These are phyloP conservation scores for Xenopus laevis DNA, from an alignment of 2,113 vertebrate genomes.

Conservation along the genomic window DNA sequence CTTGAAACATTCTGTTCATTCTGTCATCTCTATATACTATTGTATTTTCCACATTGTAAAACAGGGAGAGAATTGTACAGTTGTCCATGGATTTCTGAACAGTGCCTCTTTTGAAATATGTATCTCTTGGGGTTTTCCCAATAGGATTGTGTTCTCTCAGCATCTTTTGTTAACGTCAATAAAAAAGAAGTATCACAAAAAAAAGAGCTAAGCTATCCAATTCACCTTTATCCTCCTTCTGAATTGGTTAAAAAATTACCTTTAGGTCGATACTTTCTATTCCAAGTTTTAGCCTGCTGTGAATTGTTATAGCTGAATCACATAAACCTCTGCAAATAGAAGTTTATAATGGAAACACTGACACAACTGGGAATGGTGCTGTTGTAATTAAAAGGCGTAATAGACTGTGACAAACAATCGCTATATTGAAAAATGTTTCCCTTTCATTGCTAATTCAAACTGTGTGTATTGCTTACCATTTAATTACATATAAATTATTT, in stretches of 20 bases:
- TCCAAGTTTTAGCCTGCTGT: conserved; percentile 40
- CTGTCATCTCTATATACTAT: conserved; percentile 36
- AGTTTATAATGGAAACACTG: conserved; percentile 43
- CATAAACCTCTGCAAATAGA: conserved; percentile 44
- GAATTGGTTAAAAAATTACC: conserved; percentile 45
- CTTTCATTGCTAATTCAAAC: conserved; percentile 43
- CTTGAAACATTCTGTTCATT: conserved; percentile 41
- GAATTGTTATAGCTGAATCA: conserved; percentile 44
- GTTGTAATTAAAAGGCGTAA: conserved; percentile 43
- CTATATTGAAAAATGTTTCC: conserved; percentile 41
- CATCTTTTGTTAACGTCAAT: conserved; percentile 42
- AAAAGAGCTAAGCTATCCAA: conserved; percentile 45
- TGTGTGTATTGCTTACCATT: conserved; percentile 32
- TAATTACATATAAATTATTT: conserved; percentile 44
- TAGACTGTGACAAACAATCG: conserved; percentile 46
- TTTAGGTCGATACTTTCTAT: conserved; percentile 45
- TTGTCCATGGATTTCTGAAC: conserved; percentile 40
- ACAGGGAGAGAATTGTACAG: conserved; percentile 31
- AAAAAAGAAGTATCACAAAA: conserved; percentile 40
- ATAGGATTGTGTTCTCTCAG: conserved; percentile 43
- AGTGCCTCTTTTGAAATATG: conserved; percentile 43
- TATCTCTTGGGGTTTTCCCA: conserved; percentile 46
- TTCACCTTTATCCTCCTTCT: conserved; percentile 45
- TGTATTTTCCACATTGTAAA: conserved; percentile 28
- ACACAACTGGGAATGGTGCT: conserved; percentile 42